Base-by-base conservation (phyloP, 2,113 vertebrate species). In the Myiopsitta monachus region DNA sequence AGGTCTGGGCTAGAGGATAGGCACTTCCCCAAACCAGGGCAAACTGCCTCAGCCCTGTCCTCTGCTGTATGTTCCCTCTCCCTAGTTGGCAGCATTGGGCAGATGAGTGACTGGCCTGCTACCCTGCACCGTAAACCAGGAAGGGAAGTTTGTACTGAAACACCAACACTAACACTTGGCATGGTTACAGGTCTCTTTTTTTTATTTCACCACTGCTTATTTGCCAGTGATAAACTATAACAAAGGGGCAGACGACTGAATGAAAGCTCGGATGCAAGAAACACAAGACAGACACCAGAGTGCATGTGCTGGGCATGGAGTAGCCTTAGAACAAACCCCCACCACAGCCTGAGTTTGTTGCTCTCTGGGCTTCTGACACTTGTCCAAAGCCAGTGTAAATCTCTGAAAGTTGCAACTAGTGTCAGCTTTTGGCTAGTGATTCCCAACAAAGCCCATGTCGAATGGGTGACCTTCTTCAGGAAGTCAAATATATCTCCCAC, bases 41-140 rank as follows among this genome's bases (percentile, higher is more conserved):
- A 66, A 84, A 74, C 24, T 38, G n/a, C 33, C 52, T 44, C 62
- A 90, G 64, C 31, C 17, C 38, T 67, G 28, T 21, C 18, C 17
- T 85, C 61, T 75, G n/a, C 31, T 9, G 11, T 9, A n/a, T 0
- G 4, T 12, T 18, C 28, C 43, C 36, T 61, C 0, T 0, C 8
- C 27, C 14, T 54, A 81, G 77, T 8, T 3, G 0, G 28, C 14
- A 31, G 38, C 74, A 78, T 51, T 0, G 5, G 54, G 49, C 41
- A 87, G 64, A 66, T 26, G 38, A 59, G 41, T 1, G 4, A n/a
- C 46, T n/a, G 39, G 38, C 11, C 61, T 41, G 31, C n/a, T 6
- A 14, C 22, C 11, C 26, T 33, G 14, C 44, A 52, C 30, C 13
- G 9, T 33, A 49, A 47, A 74, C 21, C 38, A 84, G 30, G 1